Evolutionary conservation across 2,797 vertebrate species (phyloP).

Genomic region (Miichthys miiuy): DNA sequence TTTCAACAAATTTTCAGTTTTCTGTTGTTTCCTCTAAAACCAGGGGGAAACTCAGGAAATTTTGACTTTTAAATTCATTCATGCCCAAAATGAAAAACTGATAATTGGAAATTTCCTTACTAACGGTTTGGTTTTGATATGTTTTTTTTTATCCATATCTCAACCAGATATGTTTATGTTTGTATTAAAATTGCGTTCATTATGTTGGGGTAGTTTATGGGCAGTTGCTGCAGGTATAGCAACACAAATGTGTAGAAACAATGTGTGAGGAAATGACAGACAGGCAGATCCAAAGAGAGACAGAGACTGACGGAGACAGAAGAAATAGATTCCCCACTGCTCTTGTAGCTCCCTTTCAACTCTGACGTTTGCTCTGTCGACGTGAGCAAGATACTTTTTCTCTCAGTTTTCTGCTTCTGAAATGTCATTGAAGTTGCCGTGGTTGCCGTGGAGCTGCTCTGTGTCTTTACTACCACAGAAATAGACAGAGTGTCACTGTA

Average conservation of each 20-base stretch:
- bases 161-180: no score
- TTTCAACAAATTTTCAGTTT: no score
- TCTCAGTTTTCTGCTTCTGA: slow-evolving; percentile 32
- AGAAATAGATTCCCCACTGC: slow-evolving; percentile 41
- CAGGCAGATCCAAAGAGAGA: slow-evolving; percentile 30
- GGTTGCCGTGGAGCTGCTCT: slow-evolving; percentile 21
- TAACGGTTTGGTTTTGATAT: not conserved
- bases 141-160: not conserved
- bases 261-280: slow-evolving; percentile 21
- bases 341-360: slow-evolving; percentile 53
- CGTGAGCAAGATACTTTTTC: slow-evolving; percentile 32
- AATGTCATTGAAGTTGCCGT: slow-evolving; percentile 40
- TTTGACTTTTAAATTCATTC: not conserved
- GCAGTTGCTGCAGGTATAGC: not conserved
- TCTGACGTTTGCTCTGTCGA: slow-evolving; percentile 46
- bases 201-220: not conserved
- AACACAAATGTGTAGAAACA: slow-evolving; percentile 17
- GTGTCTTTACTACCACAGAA: slow-evolving; percentile 24
- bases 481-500: slow-evolving; percentile 37
- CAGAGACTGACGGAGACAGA: slow-evolving; percentile 43
- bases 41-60: no score
- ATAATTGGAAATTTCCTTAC: not conserved
- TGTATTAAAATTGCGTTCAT: no score
- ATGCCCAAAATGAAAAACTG: not conserved
- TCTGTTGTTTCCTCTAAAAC: no score